A percentile compares a stretch with the other conserved stretches of the same genome.
These are phyloP conservation scores for Hoplodrina ambigua DNA, from an alignment of 2,888 invertebrate genomes.

Conservation along the genomic window DNA sequence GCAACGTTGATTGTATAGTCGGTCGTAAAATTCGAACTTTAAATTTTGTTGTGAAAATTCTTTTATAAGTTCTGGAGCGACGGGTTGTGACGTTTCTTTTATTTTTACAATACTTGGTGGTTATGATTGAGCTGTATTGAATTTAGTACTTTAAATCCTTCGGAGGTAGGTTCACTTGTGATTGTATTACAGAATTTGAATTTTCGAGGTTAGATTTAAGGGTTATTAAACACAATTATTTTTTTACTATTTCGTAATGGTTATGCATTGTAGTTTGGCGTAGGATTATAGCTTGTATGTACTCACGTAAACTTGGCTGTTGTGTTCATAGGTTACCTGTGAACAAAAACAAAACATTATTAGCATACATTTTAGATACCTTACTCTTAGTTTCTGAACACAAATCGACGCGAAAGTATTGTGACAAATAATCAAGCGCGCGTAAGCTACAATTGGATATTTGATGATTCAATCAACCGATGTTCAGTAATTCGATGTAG, in stretches of 20 bases:
- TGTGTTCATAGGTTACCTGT: slow-evolving; percentile 45
- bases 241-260: background rate
- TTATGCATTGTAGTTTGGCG: background rate
- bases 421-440: too few relatives aligned
- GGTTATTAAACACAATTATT: background rate
- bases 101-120: slow-evolving; percentile 27
- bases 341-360: slow-evolving; percentile 35
- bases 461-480: too few relatives aligned
- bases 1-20: slow-evolving; percentile 78
- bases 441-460: too few relatives aligned
- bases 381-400: too few relatives aligned
- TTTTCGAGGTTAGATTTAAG: background rate
- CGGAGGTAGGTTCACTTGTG: background rate
- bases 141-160: slow-evolving; percentile 36
- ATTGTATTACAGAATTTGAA: slow-evolving; percentile 8
- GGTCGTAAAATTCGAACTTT: slow-evolving; percentile 72
- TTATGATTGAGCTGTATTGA: slow-evolving; percentile 49
- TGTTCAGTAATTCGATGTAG: too few relatives aligned
- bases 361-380: slow-evolving; percentile 3
- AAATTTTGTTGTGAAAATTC: slow-evolving; percentile 63
- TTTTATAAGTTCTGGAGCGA: slow-evolving; percentile 53
- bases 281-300: background rate
- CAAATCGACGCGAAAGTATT: too few relatives aligned
- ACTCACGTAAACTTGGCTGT: slow-evolving; percentile 28
- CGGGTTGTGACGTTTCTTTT: slow-evolving; percentile 49